These are phyloP conservation scores for Theristicus caerulescens DNA, from an alignment of 2,113 vertebrate genomes.

Conservation along the genomic window DNA sequence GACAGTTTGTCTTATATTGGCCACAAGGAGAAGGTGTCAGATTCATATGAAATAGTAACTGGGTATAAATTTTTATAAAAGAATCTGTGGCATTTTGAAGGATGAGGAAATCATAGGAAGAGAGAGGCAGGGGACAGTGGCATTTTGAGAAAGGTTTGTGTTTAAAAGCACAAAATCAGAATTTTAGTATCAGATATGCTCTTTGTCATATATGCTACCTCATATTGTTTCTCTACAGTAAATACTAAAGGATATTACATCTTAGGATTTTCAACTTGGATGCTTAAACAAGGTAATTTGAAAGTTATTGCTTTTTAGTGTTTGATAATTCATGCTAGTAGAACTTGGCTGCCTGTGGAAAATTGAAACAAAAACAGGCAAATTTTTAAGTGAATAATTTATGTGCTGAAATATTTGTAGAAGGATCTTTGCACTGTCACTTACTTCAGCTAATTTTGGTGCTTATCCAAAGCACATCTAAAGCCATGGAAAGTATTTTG, in stretches of 20 bases:
- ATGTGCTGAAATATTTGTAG: not conserved
- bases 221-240: not conserved
- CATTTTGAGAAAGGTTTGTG: not conserved
- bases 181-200: not conserved
- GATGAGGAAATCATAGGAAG: not conserved
- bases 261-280: not conserved
- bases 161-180: not conserved
- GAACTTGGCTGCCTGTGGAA: not conserved
- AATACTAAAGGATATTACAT: not conserved
- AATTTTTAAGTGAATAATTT: not conserved
- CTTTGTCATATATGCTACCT: not conserved
- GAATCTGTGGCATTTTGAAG: not conserved
- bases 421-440: not conserved
- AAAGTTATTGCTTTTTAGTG: not conserved
- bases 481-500: not conserved
- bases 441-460: not conserved
- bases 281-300: not conserved
- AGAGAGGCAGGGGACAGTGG: not conserved
- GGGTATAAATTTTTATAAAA: not conserved
- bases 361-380: not conserved
- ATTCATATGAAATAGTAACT: not conserved
- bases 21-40: not conserved
- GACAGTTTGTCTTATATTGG: not conserved
- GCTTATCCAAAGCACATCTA: not conserved
- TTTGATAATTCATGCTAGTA: not conserved